Base-by-base conservation (phyloP, 2,888 invertebrate species). In the Invenusta paracnida region DNA sequence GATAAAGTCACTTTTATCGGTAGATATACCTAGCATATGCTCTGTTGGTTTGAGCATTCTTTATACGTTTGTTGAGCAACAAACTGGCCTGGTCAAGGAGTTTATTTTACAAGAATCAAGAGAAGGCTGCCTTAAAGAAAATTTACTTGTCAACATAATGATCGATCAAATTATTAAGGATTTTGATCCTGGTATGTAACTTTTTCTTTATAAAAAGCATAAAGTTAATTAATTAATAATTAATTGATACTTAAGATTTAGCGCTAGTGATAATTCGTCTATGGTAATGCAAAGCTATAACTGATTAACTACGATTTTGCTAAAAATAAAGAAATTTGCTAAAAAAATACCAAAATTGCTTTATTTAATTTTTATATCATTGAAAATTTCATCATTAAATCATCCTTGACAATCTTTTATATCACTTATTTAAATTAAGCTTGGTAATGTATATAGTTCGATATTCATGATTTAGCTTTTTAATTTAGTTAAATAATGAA, bases 1-100 rank as follows among this genome's bases (percentile, higher is more conserved):
- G 73, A 88, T 91, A 5, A 73, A 67, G 29, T 73, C 73, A 27
- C 84, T 84, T n/a, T 17, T 83, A 31, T 66, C 27, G 48, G 25
- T 13, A 31, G 2, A 48, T 25, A 48, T 27, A 30, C 31, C 27
- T 30, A 30, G 27, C 31, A 1, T 66, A 11, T 11, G 48, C 5
- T 11, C 48, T 48, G 48, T 48, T 5, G 48, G 11, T 48, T 17
- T 48, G 11, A 48, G 48, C 17, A 48, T 48, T 48, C 48, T 48
- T 48, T 17, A 48, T 17, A 48, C 48, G 17, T 48, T 48, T 48
- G 48, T 48, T 48, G 48, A 48, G 17, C 48, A 48, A 17, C 48
- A 48, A 17, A 48, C 48, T 11, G 48, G 17, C 5, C 5, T 48
- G 48, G 48, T 48, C 48, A 48, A 48, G 17, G 48, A 48, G 17